Base-by-base conservation (phyloP, 2,797 vertebrate species). In the Arrhamphus sclerolepis region DNA sequence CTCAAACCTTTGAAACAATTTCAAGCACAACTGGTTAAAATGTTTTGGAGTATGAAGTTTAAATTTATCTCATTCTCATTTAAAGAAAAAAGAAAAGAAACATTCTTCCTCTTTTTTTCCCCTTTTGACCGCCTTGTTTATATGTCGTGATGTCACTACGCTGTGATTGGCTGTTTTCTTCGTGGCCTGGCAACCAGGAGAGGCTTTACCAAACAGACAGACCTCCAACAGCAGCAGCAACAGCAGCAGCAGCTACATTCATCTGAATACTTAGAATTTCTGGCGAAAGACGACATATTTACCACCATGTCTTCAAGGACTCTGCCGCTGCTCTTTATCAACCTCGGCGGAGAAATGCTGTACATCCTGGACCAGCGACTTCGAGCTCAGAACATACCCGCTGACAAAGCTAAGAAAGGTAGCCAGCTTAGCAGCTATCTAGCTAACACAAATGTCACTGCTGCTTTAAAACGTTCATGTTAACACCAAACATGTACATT, bases 301-400 rank as follows among this genome's bases (percentile, higher is more conserved):
- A 17, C 18, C 42, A 53, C 0, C 43, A 98, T 98, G 96, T 96
- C 95, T 28, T 83, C 89, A 19, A 91, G 95, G 83, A 94, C 97
- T 19, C 91, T 99, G 44, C 97, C 97, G 11, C 87, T 99, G 74
- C 95, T 99, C 2, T 98, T 99, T 87, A 94, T 99, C 70, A 98
- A 98, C 83, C 93, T 99, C 58, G 97, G 97, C 3, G 97, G 97
- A 22, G 97, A 99, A 91, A 98, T 99, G 97, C 93, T 99, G 22
- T 99, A 98, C 80, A 98, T 99, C 80, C 91, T 99, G 89, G 96
- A 98, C 90, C 97, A 99, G 86, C 93, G 97, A 18, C 94, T 99
- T 54, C 93, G 96, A 39, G 97, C 96, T 34, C 97, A 98, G 89
- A 98, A 95, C 85, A 97, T 98, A 84, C 96, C 97, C 0, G 90